Percentiles rank a stretch among this genome's conserved stretches.
phyloP scores from a whole-genome alignment of 2,888 invertebrate species.

The Athalia circularis region DNA sequence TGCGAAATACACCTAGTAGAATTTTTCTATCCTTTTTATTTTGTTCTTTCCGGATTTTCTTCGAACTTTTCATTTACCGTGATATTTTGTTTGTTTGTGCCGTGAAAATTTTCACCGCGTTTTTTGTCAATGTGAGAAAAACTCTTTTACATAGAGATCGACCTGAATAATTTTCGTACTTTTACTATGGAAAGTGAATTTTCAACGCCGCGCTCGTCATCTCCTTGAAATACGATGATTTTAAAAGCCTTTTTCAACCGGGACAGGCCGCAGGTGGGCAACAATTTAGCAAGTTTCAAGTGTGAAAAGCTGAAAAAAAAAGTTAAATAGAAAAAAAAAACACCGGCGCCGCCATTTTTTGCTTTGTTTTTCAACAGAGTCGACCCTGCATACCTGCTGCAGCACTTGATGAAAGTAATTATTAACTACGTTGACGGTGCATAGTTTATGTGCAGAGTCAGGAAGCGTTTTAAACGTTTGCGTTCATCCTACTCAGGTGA shows the following conservation, averaged over 20 bases:
- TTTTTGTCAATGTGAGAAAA: not conserved
- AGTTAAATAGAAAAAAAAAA: too few relatives aligned
- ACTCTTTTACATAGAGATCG: slow-evolving; percentile 31
- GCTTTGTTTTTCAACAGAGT: too few relatives aligned
- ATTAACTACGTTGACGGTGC: too few relatives aligned
- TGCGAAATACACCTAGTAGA: slow-evolving; percentile 2
- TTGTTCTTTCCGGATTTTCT: not conserved
- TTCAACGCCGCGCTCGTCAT: slow-evolving; percentile 13
- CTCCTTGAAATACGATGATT: slow-evolving; percentile 15
- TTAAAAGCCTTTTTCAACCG: not conserved
- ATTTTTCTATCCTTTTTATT: too few relatives aligned
- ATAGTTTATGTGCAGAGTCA: too few relatives aligned
- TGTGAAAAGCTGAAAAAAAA: not conserved
- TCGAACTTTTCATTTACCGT: not conserved
- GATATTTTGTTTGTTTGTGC: slow-evolving; percentile 4
- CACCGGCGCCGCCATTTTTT: too few relatives aligned
- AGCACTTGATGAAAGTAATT: too few relatives aligned
- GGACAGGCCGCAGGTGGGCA: not conserved
- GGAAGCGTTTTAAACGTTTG: not conserved
- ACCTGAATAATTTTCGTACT: slow-evolving; percentile 28
- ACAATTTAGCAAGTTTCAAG: not conserved
- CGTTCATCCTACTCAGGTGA: not conserved
- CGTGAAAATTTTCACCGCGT: not conserved
- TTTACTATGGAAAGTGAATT: slow-evolving; percentile 27
- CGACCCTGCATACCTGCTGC: too few relatives aligned